A percentile compares a stretch with the other conserved stretches of the same genome.
Evolutionary conservation across 2,888 invertebrate genomes (phyloP).

Genomic region (Caenorhabditis wallacei): DNA sequence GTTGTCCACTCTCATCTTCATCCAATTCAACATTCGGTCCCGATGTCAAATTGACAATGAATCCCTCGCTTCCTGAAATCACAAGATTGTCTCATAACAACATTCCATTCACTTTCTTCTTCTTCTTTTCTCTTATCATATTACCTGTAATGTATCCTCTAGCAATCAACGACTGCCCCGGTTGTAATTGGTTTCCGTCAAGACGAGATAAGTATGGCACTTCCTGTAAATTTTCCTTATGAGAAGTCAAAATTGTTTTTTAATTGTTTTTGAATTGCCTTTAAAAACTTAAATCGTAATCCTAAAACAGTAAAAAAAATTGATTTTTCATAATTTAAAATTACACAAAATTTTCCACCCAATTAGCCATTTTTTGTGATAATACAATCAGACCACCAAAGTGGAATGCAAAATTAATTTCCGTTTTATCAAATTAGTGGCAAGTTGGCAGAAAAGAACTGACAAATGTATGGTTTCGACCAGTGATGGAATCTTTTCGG

Average conservation of each 20-base stretch:
- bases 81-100: too few relatives aligned
- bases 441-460: conserved; percentile 57
- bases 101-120: conserved; percentile 2
- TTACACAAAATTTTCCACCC: conserved; percentile 8
- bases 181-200: conserved; percentile 81
- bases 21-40: conserved; percentile 81
- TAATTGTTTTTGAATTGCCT: conserved; percentile 2
- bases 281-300: too few relatives aligned
- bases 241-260: not conserved
- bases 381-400: conserved; percentile 11
- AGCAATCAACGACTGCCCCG: conserved; percentile 82
- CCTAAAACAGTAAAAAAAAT: too few relatives aligned
- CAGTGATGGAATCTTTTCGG: conserved; percentile 82
- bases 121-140: conserved; percentile 26
- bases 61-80: conserved; percentile 74
- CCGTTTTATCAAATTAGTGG: conserved; percentile 52
- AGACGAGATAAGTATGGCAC: conserved; percentile 82
- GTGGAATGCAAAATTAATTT: conserved; percentile 7
- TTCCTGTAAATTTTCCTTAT: conserved; percentile 72
- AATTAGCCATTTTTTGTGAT: not conserved
- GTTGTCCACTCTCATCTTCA: conserved; percentile 70
- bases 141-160: conserved; percentile 80
- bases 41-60: conserved; percentile 80
- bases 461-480: conserved; percentile 81
- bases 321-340: too few relatives aligned